These are phyloP conservation scores for Dascillus cervinus DNA, from an alignment of 2,888 invertebrate genomes.

Conservation along the genomic window DNA sequence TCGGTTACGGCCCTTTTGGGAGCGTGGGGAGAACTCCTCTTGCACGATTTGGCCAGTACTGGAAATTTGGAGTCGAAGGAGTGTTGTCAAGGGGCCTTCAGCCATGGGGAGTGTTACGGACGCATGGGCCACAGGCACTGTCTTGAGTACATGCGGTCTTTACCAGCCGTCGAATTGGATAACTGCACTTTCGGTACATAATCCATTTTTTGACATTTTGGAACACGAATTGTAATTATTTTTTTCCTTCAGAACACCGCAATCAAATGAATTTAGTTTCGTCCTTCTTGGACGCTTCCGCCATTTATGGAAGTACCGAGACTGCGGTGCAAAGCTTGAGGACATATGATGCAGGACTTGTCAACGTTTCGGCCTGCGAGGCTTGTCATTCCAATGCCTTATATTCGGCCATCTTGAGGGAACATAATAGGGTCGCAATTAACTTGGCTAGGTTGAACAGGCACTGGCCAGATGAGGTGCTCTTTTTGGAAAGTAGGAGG, in stretches of 20 bases:
- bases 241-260: conserved; percentile 62
- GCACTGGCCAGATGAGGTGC: conserved; percentile 70
- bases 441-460: conserved; percentile 62
- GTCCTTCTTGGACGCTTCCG: conserved; percentile 75
- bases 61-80: conserved; percentile 51
- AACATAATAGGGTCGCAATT: conserved; percentile 74
- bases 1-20: conserved; percentile 71
- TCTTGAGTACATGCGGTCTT: conserved; percentile 62
- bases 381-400: conserved; percentile 61
- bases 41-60: conserved; percentile 64
- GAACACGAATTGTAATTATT: too few relatives aligned
- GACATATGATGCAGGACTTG: conserved; percentile 63
- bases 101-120: conserved; percentile 52
- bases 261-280: conserved; percentile 83
- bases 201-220: too few relatives aligned
- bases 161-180: conserved; percentile 57
- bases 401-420: conserved; percentile 63
- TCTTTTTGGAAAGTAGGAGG: conserved; percentile 69
- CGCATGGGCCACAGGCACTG: conserved; percentile 43
- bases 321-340: conserved; percentile 62
- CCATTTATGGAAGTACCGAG: conserved; percentile 71
- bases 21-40: conserved; percentile 70
- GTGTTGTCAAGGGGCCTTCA: conserved; percentile 36
- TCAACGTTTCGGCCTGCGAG: conserved; percentile 59
- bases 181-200: conserved; percentile 56